Evolutionary conservation across 1,140 invertebrate species (phyloP).

Genomic region (Eufriesea mexicana): DNA sequence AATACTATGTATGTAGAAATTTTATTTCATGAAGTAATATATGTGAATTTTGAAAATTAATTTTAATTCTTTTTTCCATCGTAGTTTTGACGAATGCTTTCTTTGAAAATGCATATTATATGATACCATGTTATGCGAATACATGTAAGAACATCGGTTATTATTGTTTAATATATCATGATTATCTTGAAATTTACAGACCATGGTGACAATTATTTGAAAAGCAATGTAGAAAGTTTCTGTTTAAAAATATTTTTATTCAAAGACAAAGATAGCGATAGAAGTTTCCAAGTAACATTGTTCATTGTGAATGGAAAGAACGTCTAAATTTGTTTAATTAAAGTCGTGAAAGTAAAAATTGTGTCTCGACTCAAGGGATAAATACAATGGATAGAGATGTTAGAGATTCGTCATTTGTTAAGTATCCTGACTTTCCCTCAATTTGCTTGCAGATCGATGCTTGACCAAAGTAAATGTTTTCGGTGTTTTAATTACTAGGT

Average conservation of each 20-base stretch:
- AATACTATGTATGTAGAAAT: not conserved
- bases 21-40: no score
- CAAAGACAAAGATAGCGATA: not conserved
- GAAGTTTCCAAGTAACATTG: not conserved
- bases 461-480: not conserved
- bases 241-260: not conserved
- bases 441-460: not conserved
- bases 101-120: conserved; percentile 82
- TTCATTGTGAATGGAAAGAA: not conserved
- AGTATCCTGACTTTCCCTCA: conserved; percentile 53
- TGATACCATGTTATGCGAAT: conserved; percentile 83
- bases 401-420: conserved; percentile 29
- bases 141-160: conserved; percentile 83
- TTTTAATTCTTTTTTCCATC: no score
- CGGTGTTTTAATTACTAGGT: not conserved
- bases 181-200: conserved; percentile 81
- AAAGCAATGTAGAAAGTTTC: conserved; percentile 24
- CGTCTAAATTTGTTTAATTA: conserved; percentile 10
- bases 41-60: no score
- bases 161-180: conserved; percentile 83
- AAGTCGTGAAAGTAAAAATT: conserved; percentile 46
- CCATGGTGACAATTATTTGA: conserved; percentile 66
- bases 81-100: not conserved
- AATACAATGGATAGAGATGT: conserved; percentile 43
- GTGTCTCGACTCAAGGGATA: conserved; percentile 28